Evolutionary conservation across 2,888 invertebrate genomes (phyloP), one percentile per base, ranked within the genome.

Genomic region (Parnassius glacialis): DNA sequence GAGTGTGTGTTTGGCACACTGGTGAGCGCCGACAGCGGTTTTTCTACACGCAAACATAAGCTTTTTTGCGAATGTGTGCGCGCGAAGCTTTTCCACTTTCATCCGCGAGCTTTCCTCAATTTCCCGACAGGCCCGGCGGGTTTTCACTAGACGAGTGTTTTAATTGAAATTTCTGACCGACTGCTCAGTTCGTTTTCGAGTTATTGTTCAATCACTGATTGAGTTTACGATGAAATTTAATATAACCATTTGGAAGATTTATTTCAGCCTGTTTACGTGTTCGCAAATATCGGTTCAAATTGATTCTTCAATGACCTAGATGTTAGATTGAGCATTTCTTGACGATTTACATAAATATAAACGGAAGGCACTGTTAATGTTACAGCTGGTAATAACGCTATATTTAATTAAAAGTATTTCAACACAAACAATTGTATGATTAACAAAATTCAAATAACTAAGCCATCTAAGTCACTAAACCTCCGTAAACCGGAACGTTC

Each of bases 71-170:
- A 68, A 70, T 70, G 76, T 75, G 81, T 74, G 76, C 70, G 67
- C 67, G 69, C 67, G 67, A 87, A 86, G 86, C 86, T 88, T 90
- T 89, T 87, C 87, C 86, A 88, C 87, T 90, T 89, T 89, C 88
- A 83, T 86, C 79, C 75, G 73, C 74, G 76, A 85, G 89, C 88
- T 90, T 90, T 89, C 84, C 87, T 86, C 78, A 78, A 81, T 89
- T 90, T 89, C 77, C 88, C 84, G 84, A 80, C 83, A 84, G 83
- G 84, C 79, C 76, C 82, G 85, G 86, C 89, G 79, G 84, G 86
- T 86, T 86, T 82, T 83, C 80, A 77, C 80, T 68, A 67, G 65
- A 62, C 67, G 64, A 66, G 64, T 68, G 68, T 61, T 64, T 68
- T 69, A 65, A 68, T 67, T 67, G 62, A 55, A 65, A 65, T 63